Base-by-base conservation (phyloP, 2,888 invertebrate genomes). In the Melieria crassipennis region DNA sequence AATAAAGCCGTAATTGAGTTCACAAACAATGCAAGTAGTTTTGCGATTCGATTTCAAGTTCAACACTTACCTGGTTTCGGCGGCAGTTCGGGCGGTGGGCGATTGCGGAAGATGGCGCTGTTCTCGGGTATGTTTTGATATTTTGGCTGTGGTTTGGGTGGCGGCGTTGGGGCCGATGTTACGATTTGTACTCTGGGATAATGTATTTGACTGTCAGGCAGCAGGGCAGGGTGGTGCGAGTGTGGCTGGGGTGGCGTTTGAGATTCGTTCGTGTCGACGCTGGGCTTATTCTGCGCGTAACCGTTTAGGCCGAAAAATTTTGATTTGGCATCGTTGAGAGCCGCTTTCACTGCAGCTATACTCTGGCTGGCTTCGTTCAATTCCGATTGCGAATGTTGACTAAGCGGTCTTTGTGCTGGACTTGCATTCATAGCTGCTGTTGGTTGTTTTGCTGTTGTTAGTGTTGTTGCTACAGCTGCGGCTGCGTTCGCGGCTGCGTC, bases 301-400 rank as follows among this genome's bases (percentile, higher is more conserved):
- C 80, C 84, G 72, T 84, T 83, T 72, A 86, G 75, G 60, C 87
- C 87, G 75, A 87, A 87, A 77, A 87, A 87, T 71, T 85, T 84
- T 60, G 85, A 87, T 78, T 87, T 87, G 55, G 87, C 87, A 77
- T 86, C 86, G 75, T 85, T 86, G 30, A 86, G 79, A 5, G 86
- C 87, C 16, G 87, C 85, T 79, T 83, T 84, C 30, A 82, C 84
- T 46, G 85, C 85, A 43, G 85, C 84, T 69, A 85, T 82, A 73
- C 83, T 83, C 70, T 84, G 79, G 68, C 81, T 82, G 72, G 81
- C 79, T 73, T 81, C 79, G 73, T 81, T 81, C 65, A 79, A 76
- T 42, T 80, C 79, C 65, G 75, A 70, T 71, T 78, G 78, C 66
- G 79, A 79, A 73, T 80, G 81, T 75, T 81, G 81, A 81, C 80